phyloP scores from a whole-genome alignment of 2,888 invertebrate genomes.

The Silvanus unidentatus region DNA sequence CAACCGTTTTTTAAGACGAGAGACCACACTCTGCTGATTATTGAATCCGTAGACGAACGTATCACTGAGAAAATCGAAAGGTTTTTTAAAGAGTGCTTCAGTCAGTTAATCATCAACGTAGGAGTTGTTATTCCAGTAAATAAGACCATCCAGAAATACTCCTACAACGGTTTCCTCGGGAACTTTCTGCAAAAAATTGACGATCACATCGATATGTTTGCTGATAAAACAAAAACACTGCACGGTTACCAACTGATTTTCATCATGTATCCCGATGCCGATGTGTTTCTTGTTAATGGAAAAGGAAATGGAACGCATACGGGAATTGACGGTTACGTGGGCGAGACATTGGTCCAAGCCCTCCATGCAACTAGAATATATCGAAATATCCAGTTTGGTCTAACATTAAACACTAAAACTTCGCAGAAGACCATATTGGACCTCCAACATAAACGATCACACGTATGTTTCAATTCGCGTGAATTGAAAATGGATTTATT shows the following conservation, averaged over 20 bases:
- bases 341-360: slow-evolving; percentile 1
- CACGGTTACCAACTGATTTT: slow-evolving; percentile 5
- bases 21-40: no score
- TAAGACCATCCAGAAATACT: neutral
- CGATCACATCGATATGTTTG: neutral
- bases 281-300: no score
- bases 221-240: neutral
- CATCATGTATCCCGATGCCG: no score
- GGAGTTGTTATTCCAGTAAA: neutral
- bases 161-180: neutral
- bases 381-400: no score
- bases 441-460: neutral
- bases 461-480: slow-evolving; percentile 5
- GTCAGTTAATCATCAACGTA: neutral
- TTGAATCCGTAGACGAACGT: no score
- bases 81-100: neutral
- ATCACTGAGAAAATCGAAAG: no score
- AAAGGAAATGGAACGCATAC: neutral
- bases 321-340: slow-evolving; percentile 5
- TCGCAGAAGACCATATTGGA: no score
- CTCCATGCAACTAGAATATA: slow-evolving; percentile 6
- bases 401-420: no score
- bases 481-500: neutral
- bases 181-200: neutral
- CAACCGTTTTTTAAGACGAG: no score